These are phyloP conservation scores for Arctocebus calabarensis DNA, from an alignment of 2,797 vertebrate species.

Conservation along the genomic window DNA sequence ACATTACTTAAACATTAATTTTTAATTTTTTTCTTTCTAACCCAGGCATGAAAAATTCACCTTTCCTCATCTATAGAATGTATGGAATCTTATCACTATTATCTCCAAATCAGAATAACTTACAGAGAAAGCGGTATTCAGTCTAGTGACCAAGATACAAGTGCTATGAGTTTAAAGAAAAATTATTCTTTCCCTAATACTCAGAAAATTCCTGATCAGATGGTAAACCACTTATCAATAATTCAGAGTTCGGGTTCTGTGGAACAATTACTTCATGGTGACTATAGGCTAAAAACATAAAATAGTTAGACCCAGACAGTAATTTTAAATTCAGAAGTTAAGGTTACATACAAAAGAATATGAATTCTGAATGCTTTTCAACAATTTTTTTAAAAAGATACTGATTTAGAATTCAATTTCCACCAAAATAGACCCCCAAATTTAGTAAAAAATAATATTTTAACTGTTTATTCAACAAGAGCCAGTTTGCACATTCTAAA, in stretches of 20 bases:
- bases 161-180: background rate
- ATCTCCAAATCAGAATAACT: background rate
- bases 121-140: background rate
- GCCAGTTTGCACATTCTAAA: background rate
- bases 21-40: background rate
- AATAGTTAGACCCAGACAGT: background rate
- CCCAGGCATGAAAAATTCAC: background rate
- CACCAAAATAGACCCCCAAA: background rate
- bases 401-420: constrained; percentile 34
- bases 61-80: background rate
- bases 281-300: background rate
- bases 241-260: background rate
- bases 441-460: constrained; percentile 24
- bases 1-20: too few species aligned
- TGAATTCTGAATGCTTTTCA: background rate
- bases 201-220: background rate
- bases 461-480: constrained; percentile 13
- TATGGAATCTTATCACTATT: background rate
- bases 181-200: background rate
- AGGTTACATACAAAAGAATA: background rate
- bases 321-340: constrained; percentile 33
- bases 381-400: background rate
- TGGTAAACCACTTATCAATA: background rate
- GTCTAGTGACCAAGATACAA: background rate
- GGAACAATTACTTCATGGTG: background rate